Base-by-base conservation (phyloP, 2,888 invertebrate genomes). In the Oscheius sp. region DNA sequence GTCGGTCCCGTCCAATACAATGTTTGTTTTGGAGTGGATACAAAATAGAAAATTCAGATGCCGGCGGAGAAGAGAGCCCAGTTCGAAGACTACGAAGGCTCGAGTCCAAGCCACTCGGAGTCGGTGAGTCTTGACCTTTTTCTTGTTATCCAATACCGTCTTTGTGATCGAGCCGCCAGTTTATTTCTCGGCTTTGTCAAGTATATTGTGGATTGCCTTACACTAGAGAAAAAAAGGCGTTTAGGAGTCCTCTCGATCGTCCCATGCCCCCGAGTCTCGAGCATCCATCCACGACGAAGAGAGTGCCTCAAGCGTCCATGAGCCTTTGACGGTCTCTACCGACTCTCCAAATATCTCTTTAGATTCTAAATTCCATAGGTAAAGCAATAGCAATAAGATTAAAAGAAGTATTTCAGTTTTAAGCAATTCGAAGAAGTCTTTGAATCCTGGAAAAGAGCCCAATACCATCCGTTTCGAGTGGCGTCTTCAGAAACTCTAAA, bases 401-500 rank as follows among this genome's bases (percentile, higher is more conserved):
- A 37, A n/a, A 15, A 46, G 29, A 20, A n/a, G 45, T 53, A 53
- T 69, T 64, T 5, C 46, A 80, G 76, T 34, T 84, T 69, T 58
- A 70, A 61, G 6, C 77, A 83, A 20, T 85, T 85, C 53, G 78
- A 82, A 27, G 46, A 70, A 4, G 73, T 70, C 5, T 82, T 84
- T 64, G 79, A 82, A 12, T 33, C 39, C 2, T 85, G 85, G 85
- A 84, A 82, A 65, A n/a, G 20, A 10, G 63, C 65, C 20, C 33
- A 79, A 53, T 66, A 64, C 29, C 83, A 83, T 53, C 84, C 82
- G 3, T 84, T 85, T 53, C 80, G 85, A 0, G 79, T 84, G 5
- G 85, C 85, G 17, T 81, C 81, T 10, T 83, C 83, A 2, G 85
- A 85, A 67, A 73, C 78, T 17, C 72, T 83, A 25, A 69, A 74